phyloP scores from a whole-genome alignment of 30 jellyfish, hydroid and myxozoan species.

The Clytia hemisphaerica region DNA sequence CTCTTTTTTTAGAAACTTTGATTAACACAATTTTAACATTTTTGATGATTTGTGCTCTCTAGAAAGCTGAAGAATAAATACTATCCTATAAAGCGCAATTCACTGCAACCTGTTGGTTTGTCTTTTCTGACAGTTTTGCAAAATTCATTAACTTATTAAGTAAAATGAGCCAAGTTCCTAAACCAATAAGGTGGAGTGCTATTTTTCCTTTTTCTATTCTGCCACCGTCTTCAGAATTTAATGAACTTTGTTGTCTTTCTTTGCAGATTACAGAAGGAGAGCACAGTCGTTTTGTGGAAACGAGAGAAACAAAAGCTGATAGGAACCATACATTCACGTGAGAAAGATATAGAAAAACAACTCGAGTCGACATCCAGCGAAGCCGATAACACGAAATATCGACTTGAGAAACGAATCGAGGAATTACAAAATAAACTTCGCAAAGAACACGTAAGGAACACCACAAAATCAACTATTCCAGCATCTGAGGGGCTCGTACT shows the following conservation, averaged over 20 bases:
- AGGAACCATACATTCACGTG: neutral
- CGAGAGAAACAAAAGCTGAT: constrained; percentile 10
- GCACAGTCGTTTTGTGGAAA: constrained; percentile 15
- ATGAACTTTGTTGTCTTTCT: neutral
- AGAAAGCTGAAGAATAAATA: no score
- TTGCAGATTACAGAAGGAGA: neutral
- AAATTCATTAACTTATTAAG: no score
- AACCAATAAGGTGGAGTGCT: no score
- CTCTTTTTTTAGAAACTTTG: no score
- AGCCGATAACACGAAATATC: constrained; percentile 1
- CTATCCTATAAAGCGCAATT: no score
- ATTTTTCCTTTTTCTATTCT: no score
- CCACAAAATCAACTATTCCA: neutral
- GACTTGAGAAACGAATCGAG: neutral
- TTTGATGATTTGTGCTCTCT: no score
- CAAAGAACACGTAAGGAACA: neutral
- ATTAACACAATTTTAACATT: no score
- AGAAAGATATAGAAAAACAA: neutral
- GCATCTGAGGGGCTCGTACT: neutral
- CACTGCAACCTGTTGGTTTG: no score
- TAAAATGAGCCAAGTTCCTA: no score
- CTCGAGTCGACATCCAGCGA: neutral
- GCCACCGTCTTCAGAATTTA: no score
- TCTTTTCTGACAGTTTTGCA: no score
- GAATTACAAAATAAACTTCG: neutral